Evolutionary conservation across 2,888 invertebrate species (phyloP).

Genomic region (Cheilosia impressa): DNA sequence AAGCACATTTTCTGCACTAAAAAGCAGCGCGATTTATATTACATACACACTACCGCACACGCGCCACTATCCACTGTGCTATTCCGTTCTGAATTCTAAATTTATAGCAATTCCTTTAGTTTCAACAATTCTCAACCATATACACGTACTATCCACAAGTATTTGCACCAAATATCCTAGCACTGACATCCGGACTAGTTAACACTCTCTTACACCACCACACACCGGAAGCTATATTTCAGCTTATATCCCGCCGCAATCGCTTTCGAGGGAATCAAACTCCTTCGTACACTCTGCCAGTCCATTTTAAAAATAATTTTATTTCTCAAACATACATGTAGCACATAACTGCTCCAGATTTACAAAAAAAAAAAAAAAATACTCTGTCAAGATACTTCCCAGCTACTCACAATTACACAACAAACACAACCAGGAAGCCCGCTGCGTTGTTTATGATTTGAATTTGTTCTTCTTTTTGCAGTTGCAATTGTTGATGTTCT

Average conservation of each 20-base stretch:
- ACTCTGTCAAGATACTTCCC: conserved; percentile 34
- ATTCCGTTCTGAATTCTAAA: conserved; percentile 31
- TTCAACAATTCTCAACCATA: conserved; percentile 28
- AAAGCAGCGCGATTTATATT: conserved; percentile 8
- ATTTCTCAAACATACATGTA: conserved; percentile 10
- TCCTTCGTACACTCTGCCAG: conserved; percentile 37
- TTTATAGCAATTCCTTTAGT: conserved; percentile 42
- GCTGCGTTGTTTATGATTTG: conserved; percentile 48
- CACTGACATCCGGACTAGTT: conserved; percentile 28
- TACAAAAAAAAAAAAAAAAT: conserved; percentile 1
- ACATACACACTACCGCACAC: conserved; percentile 25
- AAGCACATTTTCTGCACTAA: conserved; percentile 45
- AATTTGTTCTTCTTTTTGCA: conserved; percentile 30
- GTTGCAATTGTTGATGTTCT: conserved; percentile 45
- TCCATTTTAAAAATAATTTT: conserved; percentile 44
- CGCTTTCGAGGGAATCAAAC: conserved; percentile 28
- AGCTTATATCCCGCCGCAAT: conserved; percentile 43
- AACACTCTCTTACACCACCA: conserved; percentile 11
- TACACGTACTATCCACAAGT: conserved; percentile 15
- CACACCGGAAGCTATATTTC: conserved; percentile 61
- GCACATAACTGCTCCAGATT: conserved; percentile 42
- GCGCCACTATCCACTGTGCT: background rate
- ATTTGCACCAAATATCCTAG: conserved; percentile 41
- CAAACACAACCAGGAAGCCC: conserved; percentile 29
- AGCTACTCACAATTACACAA: conserved; percentile 32